Percentiles rank a stretch among this genome's conserved stretches.
phyloP scores from a whole-genome alignment of 2,888 invertebrate genomes.

The Phyllotreta striolata region DNA sequence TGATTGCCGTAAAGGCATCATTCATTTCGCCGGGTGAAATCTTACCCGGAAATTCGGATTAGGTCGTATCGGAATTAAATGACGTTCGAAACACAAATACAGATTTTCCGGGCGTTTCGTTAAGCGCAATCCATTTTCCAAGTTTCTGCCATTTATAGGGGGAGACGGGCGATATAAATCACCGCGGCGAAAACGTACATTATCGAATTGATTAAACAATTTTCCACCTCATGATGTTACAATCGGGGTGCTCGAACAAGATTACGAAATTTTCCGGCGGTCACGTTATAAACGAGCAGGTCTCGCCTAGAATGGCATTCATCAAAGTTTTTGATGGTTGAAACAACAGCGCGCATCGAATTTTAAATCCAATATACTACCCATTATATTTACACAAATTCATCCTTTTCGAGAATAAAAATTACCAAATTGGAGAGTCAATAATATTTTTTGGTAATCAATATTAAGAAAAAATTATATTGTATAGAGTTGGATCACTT shows the following conservation, averaged over 20 bases:
- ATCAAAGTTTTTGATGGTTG: conserved; percentile 35
- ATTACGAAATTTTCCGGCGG: conserved; percentile 42
- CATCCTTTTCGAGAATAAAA: too few species aligned
- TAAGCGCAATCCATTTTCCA: conserved; percentile 6
- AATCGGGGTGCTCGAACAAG: conserved; percentile 35
- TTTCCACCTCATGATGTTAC: conserved; percentile 39
- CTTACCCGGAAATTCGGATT: too few species aligned
- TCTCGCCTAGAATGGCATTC: conserved; percentile 35
- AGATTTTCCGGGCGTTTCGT: not conserved
- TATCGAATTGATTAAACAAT: conserved; percentile 42
- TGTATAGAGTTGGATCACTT: too few species aligned
- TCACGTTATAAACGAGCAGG: conserved; percentile 41
- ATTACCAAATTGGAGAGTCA: too few species aligned
- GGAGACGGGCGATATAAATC: conserved; percentile 28
- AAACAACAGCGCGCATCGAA: not conserved
- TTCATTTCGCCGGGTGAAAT: too few species aligned
- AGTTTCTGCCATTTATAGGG: conserved; percentile 19
- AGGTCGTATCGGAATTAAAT: too few species aligned
- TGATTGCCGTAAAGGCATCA: too few species aligned
- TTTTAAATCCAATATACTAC: too few species aligned
- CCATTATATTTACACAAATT: too few species aligned
- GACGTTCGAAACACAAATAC: too few species aligned
- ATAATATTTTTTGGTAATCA: too few species aligned
- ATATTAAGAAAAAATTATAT: too few species aligned
- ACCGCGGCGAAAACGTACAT: conserved; percentile 34